A percentile compares a stretch with the other conserved stretches of the same genome.
Conservation (phyloP, 2,888 invertebrate genomes). For the Spodoptera picta region DNA sequence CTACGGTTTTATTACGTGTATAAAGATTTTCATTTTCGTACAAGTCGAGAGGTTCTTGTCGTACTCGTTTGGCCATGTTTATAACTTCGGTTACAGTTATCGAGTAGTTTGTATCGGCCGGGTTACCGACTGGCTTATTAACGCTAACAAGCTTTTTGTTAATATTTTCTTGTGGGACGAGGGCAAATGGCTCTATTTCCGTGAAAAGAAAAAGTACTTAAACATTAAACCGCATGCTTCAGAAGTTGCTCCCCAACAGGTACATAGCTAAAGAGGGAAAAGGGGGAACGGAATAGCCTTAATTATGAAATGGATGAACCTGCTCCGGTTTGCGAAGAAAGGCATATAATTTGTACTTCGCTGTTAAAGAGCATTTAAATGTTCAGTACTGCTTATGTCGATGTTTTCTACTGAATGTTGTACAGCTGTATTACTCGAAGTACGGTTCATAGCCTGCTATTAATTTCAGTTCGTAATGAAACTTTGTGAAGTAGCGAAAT, state of each 20-base stretch:
- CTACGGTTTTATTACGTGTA: no score
- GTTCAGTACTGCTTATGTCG: constrained; percentile 2
- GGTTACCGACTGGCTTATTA: constrained; percentile 32
- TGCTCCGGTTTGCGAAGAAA: constrained; percentile 31
- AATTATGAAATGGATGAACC: constrained; percentile 66
- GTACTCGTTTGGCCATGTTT: constrained; percentile 27
- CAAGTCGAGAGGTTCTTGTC: constrained; percentile 28
- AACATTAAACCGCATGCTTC: constrained; percentile 57
- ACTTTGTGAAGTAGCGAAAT: no score
- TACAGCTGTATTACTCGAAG: not conserved
- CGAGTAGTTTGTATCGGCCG: constrained; percentile 18
- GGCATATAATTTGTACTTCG: constrained; percentile 29
- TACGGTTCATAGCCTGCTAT: not conserved
- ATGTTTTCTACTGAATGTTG: constrained; percentile 2
- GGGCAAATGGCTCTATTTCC: constrained; percentile 22
- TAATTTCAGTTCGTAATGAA: no score
- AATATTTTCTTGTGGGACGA: constrained; percentile 29
- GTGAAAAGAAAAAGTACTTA: constrained; percentile 57
- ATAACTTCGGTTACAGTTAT: constrained; percentile 27
- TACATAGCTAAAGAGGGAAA: constrained; percentile 57
- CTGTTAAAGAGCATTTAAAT: constrained; percentile 21
- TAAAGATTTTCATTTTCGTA: constrained; percentile 18
- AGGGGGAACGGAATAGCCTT: constrained; percentile 57
- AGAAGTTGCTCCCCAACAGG: constrained; percentile 38
- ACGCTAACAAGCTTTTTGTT: constrained; percentile 36